Percentiles rank a stretch among this genome's conserved stretches.
phyloP scores from a whole-genome alignment of 2,113 vertebrate genomes.

The Aviceda subcristata region DNA sequence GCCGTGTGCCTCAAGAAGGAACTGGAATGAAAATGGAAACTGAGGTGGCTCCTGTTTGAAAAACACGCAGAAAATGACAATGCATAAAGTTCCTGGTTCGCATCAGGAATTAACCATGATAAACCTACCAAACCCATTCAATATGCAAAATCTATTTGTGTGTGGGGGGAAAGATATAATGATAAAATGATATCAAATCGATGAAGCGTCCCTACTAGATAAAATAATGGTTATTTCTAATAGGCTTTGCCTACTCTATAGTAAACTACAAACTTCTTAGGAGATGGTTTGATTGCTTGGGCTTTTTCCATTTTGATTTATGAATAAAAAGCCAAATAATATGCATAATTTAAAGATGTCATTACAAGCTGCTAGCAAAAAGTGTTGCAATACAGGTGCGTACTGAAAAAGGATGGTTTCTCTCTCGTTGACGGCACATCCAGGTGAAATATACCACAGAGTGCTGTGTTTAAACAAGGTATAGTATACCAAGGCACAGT shows the following conservation, averaged over 20 bases:
- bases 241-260: neutral
- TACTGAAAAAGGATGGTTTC: neutral
- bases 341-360: neutral
- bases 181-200: neutral
- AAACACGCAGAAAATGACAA: neutral
- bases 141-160: neutral
- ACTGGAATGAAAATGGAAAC: neutral
- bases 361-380: neutral
- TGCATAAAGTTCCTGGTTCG: neutral
- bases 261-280: neutral
- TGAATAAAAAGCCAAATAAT: neutral
- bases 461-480: neutral
- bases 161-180: accelerated
- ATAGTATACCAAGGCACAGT: neutral
- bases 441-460: neutral
- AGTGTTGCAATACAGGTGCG: accelerated
- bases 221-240: neutral
- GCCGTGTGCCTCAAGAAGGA: neutral
- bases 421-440: neutral
- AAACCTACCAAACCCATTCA: neutral
- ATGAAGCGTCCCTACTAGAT: neutral
- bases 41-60: neutral
- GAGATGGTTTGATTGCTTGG: neutral
- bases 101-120: neutral
- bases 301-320: neutral